These are phyloP conservation scores for Graptemys geographica DNA, from an alignment of 2,797 vertebrate genomes.

Conservation along the genomic window DNA sequence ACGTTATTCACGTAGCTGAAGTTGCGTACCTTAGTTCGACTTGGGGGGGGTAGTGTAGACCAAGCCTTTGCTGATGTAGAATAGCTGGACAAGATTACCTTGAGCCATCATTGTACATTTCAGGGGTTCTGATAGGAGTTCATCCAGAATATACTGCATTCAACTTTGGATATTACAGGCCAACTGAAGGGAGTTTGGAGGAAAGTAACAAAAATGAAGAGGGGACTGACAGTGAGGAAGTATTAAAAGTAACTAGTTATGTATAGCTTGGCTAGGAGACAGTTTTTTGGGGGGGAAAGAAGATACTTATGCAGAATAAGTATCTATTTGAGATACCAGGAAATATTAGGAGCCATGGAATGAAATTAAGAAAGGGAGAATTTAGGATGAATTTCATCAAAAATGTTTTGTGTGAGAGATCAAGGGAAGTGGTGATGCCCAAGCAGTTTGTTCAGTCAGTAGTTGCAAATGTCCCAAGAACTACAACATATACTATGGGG, in stretches of 20 bases:
- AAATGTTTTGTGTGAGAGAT: background rate
- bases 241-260: background rate
- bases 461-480: constrained; percentile 12
- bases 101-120: background rate
- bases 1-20: no score
- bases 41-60: no score
- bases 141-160: background rate
- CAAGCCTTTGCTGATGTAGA: no score
- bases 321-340: background rate
- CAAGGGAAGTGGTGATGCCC: background rate
- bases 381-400: background rate
- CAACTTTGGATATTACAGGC: background rate
- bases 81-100: background rate
- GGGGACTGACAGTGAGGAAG: background rate
- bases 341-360: no score
- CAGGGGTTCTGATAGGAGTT: background rate
- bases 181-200: background rate
- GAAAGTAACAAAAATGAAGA: no score
- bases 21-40: no score
- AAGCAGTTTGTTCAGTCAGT: background rate
- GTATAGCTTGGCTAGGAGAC: background rate
- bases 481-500: background rate
- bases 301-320: background rate
- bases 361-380: background rate
- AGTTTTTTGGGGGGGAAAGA: background rate